Evolutionary conservation across 2,888 invertebrate species (phyloP), one percentile per base, ranked within the genome.

Genomic region (Aradus depressus): DNA sequence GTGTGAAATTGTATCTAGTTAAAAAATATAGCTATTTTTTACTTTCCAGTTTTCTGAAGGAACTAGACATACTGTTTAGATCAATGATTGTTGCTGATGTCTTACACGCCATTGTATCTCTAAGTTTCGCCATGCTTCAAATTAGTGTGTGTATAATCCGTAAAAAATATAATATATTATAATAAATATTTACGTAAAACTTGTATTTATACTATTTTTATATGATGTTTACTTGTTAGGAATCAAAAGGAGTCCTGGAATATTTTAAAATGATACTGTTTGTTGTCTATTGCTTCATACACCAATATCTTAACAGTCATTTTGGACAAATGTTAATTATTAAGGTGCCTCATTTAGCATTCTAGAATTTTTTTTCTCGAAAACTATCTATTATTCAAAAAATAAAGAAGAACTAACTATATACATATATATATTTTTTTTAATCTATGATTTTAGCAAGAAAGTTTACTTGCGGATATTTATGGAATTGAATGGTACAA

Each of bases 111-210:
- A 49, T 53, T 5, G 25, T 53, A 2, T 49, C 53, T 19, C 39
- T 53, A 12, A 53, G 53, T 26, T 53, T 53, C 44, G 49, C 53
- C 12, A 48, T 53, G 44, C 22, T 53, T 2, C 49, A 53, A 31
- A 44, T 39, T 12, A 31, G 44, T 3, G 53, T 53, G 39, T 26
- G 53, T 51, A 21, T 39, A n/a, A 14, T 6, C 4, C 16, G 4
- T 22, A 10, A 28, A 28, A 10, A 28, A 10, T 28, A n/a, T n/a
- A n/a, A n/a, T n/a, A n/a, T n/a, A n/a, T n/a, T n/a, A n/a, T n/a
- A n/a, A n/a, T n/a, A n/a, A n/a, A n/a, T n/a, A n/a, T n/a, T n/a
- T n/a, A n/a, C n/a, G n/a, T n/a, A n/a, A n/a, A n/a, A n/a, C n/a
- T n/a, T n/a, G n/a, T n/a, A n/a, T n/a, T n/a, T n/a, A n/a, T n/a